Conservation (phyloP, 2,797 vertebrate genomes). For the Amniataba percoides region DNA sequence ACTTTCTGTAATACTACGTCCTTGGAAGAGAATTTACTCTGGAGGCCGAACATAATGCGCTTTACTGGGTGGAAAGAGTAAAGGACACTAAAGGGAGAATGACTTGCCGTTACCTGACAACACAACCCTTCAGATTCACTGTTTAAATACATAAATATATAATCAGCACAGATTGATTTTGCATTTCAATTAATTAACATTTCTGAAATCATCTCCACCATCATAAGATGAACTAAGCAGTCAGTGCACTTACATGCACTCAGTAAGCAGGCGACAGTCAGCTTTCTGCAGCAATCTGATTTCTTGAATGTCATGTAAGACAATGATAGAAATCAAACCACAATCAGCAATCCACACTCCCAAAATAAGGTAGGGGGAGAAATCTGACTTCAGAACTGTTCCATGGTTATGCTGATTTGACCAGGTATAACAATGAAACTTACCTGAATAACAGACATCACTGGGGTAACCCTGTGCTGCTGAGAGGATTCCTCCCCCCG, state of each 20-base stretch:
- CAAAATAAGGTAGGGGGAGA: no score
- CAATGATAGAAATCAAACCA: background rate
- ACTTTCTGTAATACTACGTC: background rate
- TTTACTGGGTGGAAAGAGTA: background rate
- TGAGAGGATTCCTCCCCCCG: no score
- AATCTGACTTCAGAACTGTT: no score
- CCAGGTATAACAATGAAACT: no score
- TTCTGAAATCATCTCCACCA: background rate
- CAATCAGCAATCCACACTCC: no score
- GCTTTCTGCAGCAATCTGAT: background rate
- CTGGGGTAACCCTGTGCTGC: no score
- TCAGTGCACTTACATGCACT: background rate
- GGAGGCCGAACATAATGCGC: background rate
- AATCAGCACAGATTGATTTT: background rate
- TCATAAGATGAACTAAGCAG: background rate
- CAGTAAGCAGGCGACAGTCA: background rate
- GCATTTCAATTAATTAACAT: background rate
- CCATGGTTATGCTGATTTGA: no score
- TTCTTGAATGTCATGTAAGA: background rate
- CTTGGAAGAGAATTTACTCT: background rate
- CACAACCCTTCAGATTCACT: background rate
- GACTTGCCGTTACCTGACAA: background rate
- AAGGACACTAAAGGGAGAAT: constrained; percentile 14
- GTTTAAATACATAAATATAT: background rate
- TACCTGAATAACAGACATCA: no score